Evolutionary conservation across 2,888 invertebrate genomes (phyloP), one percentile per base, ranked within the genome.

Genomic region (Drosophila longiperda): DNA sequence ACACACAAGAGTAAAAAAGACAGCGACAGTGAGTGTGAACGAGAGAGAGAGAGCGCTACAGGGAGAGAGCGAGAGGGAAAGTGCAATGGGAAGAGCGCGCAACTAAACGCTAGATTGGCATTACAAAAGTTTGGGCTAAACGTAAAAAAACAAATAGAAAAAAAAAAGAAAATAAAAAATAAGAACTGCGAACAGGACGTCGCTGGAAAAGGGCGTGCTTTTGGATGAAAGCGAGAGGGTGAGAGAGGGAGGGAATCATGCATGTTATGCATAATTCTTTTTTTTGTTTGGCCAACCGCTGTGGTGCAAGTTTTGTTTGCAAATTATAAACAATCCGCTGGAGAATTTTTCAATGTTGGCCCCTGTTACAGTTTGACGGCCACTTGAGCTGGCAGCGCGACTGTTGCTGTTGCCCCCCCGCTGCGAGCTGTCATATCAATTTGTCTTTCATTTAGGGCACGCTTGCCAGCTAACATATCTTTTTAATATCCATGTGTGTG

Each of bases 41-140:
- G 15, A 42, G 64, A 52, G 15, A 34, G 45, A 12, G 42, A 17
- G 52, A 54, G 66, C 23, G 23, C 53, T 64, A 50, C 20, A 58
- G 69, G 26, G 40, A 40, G 42, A 40, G 33, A 5, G 45, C 36
- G 20, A 32, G 20, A 55, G 53, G 32, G 65, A 45, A 40, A 48
- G 26, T 34, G 15, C 48, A 50, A 38, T 17, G 26, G 59, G 66
- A 36, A 53, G n/a, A 34, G 49, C 50, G 55, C 50, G 45, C 72
- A 74, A 75, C 83, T 87, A 83, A 83, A 80, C 80, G 83, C 70
- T 66, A 87, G 85, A 80, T 85, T 83, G 87, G 87, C 83, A 78
- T 78, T 82, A 82, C 72, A 84, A 86, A 87, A 87, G 69, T 80
- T 74, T 53, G 53, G 60, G 29, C 57, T 38, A n/a, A n/a, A 66